These are phyloP conservation scores for Phalacrocorax pelagicus DNA, from an alignment of 2,113 vertebrate species.

Conservation along the genomic window DNA sequence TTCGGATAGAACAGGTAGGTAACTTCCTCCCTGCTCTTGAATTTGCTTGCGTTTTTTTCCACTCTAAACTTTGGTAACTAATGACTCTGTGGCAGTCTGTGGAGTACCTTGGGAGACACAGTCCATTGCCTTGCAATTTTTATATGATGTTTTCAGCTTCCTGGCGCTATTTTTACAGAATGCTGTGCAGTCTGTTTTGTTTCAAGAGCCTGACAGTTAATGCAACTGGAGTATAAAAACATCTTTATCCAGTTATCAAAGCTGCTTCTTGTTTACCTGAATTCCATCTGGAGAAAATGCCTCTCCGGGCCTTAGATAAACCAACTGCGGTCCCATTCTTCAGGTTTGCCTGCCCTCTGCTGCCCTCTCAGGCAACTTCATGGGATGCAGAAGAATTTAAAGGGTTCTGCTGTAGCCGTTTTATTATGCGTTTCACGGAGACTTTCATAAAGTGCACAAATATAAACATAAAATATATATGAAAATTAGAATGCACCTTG, in stretches of 20 bases:
- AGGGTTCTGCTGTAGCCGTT: background rate
- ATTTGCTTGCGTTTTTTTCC: too few species aligned
- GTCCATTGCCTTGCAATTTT: background rate
- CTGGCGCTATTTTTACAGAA: background rate
- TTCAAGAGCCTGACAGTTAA: background rate
- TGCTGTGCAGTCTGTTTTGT: background rate
- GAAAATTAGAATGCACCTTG: background rate
- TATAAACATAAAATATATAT: background rate
- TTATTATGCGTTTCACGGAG: background rate
- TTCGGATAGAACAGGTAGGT: background rate
- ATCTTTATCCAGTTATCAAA: background rate
- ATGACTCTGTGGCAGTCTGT: background rate
- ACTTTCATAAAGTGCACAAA: background rate
- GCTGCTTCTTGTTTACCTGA: background rate
- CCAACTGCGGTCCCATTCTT: background rate
- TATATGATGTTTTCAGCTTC: background rate
- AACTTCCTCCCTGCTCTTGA: background rate
- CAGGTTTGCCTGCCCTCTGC: constrained; percentile 51
- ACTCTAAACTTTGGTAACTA: background rate
- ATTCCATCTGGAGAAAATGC: background rate
- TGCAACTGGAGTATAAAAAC: background rate
- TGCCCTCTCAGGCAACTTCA: constrained; percentile 42
- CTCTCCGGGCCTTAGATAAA: background rate
- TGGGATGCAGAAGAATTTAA: background rate
- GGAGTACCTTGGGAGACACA: background rate